Percentiles rank a stretch among this genome's conserved stretches.
phyloP scores from a whole-genome alignment of 2,888 invertebrate genomes.

The Ephialtes manifestator region DNA sequence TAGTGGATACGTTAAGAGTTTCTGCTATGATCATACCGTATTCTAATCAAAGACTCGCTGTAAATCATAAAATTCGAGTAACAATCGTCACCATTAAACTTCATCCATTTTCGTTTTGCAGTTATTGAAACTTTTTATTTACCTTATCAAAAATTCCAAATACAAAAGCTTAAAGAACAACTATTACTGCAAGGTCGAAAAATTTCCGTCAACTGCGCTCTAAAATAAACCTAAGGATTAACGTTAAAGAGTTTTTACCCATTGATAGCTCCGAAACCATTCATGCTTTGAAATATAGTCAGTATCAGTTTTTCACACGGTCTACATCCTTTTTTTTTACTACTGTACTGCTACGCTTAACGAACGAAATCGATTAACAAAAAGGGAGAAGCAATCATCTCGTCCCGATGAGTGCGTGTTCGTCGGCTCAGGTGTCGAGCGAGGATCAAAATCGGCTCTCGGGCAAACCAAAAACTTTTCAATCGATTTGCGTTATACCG shows the following conservation, averaged over 20 bases:
- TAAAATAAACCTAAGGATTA: neutral
- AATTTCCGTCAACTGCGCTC: no score
- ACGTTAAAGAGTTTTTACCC: neutral
- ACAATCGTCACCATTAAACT: neutral
- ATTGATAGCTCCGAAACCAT: neutral
- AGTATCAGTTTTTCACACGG: neutral
- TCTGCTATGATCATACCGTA: neutral
- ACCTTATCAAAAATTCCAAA: no score
- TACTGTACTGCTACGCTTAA: neutral
- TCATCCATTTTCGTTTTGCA: neutral
- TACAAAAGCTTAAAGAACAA: no score
- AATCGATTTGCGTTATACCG: slow-evolving; percentile 28
- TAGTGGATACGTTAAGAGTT: slow-evolving; percentile 23
- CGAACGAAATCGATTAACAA: slow-evolving; percentile 3
- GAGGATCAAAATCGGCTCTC: slow-evolving; percentile 13
- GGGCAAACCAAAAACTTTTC: neutral
- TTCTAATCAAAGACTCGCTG: neutral
- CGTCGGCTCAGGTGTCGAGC: slow-evolving; percentile 20
- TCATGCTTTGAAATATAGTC: neutral
- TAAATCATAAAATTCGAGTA: no score
- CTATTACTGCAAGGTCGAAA: no score
- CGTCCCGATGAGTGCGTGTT: neutral
- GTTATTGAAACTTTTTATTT: no score
- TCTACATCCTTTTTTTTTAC: neutral
- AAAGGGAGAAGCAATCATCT: neutral